Percentiles rank a stretch among this genome's conserved stretches.
These are phyloP conservation scores for Platorchestia sp. DNA, from an alignment of 1,140 invertebrate genomes.

Conservation along the genomic window DNA sequence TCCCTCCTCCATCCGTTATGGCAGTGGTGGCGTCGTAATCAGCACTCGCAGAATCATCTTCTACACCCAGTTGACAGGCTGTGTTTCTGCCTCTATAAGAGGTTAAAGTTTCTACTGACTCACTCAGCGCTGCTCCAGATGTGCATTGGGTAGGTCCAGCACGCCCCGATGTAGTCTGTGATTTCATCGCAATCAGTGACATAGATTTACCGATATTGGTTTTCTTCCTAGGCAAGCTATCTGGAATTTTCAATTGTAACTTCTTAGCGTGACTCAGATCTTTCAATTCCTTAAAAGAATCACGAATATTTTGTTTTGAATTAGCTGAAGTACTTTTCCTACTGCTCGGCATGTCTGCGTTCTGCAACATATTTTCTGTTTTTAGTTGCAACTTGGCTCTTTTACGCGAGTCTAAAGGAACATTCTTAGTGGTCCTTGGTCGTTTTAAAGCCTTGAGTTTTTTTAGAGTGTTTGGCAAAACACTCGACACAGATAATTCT, in stretches of 20 bases:
- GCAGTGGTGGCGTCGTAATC: neutral
- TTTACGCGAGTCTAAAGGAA: neutral
- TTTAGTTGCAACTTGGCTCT: neutral
- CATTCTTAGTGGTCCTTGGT: neutral
- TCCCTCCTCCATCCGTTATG: neutral
- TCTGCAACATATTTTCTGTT: neutral
- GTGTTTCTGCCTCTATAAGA: neutral
- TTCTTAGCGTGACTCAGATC: neutral
- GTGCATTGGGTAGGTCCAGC: neutral
- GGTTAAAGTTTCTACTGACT: neutral
- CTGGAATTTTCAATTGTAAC: neutral
- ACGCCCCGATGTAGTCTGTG: neutral
- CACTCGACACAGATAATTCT: neutral
- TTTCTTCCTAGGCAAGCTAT: neutral
- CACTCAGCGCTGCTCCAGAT: neutral
- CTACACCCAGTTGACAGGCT: neutral
- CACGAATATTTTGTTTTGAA: neutral
- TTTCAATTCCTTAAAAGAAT: neutral
- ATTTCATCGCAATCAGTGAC: neutral
- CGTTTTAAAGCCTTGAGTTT: constrained; percentile 32
- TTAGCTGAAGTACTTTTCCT: neutral
- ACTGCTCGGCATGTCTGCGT: neutral
- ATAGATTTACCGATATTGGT: neutral
- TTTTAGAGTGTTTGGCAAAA: neutral
- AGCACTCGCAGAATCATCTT: neutral